Evolutionary conservation across 2,113 vertebrate genomes (phyloP).

Genomic region (Trichechus manatus): DNA sequence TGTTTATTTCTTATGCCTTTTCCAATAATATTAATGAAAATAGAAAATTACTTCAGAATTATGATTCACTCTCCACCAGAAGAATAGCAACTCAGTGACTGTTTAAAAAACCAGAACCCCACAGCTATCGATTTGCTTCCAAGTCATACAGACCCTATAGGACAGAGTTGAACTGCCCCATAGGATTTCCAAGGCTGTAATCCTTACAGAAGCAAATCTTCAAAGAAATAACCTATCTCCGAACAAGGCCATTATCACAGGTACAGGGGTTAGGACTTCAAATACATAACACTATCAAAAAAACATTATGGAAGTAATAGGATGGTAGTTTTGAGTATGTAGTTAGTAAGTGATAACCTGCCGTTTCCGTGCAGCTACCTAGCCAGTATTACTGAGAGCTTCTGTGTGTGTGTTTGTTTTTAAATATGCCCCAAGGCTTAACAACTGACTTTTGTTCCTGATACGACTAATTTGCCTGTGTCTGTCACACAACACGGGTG

Average conservation of each 20-base stretch:
- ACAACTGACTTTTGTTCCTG: slow-evolving; percentile 74
- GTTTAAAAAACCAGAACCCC: too few species aligned
- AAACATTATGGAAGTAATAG: slow-evolving; percentile 67
- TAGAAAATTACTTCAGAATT: slow-evolving; percentile 6
- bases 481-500: background rate
- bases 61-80: background rate
- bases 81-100: background rate
- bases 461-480: slow-evolving; percentile 79
- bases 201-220: too few species aligned
- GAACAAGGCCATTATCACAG: background rate
- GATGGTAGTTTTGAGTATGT: slow-evolving; percentile 68
- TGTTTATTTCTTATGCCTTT: background rate
- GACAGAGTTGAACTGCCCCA: too few species aligned
- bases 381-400: slow-evolving; percentile 76
- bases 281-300: slow-evolving; percentile 48
- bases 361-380: slow-evolving; percentile 69
- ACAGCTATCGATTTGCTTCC: too few species aligned
- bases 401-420: slow-evolving; percentile 38
- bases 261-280: background rate
- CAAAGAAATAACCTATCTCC: background rate
- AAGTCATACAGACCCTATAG: too few species aligned
- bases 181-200: too few species aligned
- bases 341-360: slow-evolving; percentile 72
- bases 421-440: slow-evolving; percentile 66
- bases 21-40: background rate